Conservation (phyloP, 1,140 invertebrate species). For the Thaumatotibia leucotreta region DNA sequence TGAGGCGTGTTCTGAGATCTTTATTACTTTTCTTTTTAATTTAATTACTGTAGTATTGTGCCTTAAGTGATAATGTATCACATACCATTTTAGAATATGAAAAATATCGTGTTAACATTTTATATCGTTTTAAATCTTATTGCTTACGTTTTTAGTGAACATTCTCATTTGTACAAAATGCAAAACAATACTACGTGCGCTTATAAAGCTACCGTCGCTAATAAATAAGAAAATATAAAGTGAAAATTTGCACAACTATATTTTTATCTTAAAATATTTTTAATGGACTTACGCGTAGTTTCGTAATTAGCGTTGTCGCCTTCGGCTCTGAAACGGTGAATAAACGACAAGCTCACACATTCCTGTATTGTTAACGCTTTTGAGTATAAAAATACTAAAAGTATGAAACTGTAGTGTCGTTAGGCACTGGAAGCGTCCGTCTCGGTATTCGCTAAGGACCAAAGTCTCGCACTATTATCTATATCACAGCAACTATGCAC, state of each 20-base stretch:
- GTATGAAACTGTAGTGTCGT: conserved; percentile 16
- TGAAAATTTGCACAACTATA: conserved; percentile 41
- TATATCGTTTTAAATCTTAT: conserved; percentile 44
- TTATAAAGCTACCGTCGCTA: conserved; percentile 52
- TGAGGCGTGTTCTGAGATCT: conserved; percentile 27
- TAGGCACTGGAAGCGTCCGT: conserved; percentile 17
- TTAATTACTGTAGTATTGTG: conserved; percentile 18
- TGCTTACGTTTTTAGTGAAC: conserved; percentile 51
- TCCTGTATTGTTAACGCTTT: conserved; percentile 64
- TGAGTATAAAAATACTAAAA: conserved; percentile 67
- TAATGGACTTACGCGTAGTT: conserved; percentile 26
- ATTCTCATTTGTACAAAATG: conserved; percentile 56
- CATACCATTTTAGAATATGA: conserved; percentile 70
- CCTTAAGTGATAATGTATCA: conserved; percentile 62
- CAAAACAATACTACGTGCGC: conserved; percentile 59
- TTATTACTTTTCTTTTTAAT: conserved; percentile 10
- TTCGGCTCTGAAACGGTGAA: conserved; percentile 39
- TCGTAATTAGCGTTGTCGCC: conserved; percentile 22
- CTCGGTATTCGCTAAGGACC: conserved; percentile 47
- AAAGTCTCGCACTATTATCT: conserved; percentile 26
- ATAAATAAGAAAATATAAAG: conserved; percentile 59
- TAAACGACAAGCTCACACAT: conserved; percentile 64
- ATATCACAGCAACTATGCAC: conserved; percentile 68
- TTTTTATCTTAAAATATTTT: conserved; percentile 32
- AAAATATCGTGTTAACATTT: conserved; percentile 55